A percentile compares a stretch with the other conserved stretches of the same genome.
Conservation (phyloP, 2,113 vertebrate species). For the Acinonyx jubatus region DNA sequence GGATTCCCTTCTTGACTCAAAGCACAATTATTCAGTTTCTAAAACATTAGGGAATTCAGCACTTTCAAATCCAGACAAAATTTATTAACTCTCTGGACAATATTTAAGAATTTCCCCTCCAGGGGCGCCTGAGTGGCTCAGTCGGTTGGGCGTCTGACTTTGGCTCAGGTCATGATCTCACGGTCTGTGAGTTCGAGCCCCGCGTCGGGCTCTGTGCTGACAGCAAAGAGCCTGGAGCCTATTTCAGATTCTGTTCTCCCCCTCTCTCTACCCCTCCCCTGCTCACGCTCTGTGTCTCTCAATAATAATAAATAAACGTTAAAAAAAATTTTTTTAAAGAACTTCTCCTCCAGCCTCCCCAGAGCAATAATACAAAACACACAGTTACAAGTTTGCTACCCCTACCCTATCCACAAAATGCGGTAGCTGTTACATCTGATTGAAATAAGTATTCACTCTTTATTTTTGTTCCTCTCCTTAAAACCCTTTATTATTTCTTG, state of each 20-base stretch:
- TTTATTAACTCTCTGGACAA: not conserved
- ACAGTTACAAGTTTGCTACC: not conserved
- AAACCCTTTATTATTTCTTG: not conserved
- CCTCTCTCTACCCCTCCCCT: no score
- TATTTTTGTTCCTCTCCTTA: not conserved
- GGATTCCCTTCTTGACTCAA: not conserved
- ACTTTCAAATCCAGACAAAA: not conserved
- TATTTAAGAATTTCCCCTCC: not conserved
- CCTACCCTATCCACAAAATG: not conserved
- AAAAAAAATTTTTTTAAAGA: not conserved
- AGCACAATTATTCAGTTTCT: not conserved
- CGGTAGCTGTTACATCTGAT: not conserved
- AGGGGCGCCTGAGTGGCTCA: not conserved
- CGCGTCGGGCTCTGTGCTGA: no score
- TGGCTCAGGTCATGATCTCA: no score
- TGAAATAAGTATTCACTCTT: not conserved
- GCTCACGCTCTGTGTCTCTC: no score
- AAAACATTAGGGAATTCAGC: not conserved
- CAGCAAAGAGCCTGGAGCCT: no score
- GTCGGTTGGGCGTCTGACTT: no score
- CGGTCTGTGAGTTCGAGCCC: no score
- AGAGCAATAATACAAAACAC: not conserved
- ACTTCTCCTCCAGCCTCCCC: not conserved
- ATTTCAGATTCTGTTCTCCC: no score
- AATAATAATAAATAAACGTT: no score